Base-by-base conservation (phyloP, 1,140 invertebrate species). In the Drosophila ironensis region DNA sequence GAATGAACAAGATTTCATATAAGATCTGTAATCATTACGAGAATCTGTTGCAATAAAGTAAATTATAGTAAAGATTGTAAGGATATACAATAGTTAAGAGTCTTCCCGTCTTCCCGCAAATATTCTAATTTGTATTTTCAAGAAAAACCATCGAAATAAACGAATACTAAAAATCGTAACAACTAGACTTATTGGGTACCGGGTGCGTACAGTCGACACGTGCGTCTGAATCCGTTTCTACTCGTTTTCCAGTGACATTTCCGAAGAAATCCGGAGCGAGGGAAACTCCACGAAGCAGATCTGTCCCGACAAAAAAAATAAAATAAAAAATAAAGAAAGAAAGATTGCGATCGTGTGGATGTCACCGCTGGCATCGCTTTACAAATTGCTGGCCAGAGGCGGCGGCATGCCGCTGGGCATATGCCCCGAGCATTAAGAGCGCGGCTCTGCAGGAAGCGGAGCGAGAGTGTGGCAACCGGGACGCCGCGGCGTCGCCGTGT, bases 401-500 rank as follows among this genome's bases (percentile, higher is more conserved):
- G 30, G 25, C 11, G 37, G 61, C 75, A 78, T 78, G 75, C 57
- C 75, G 27, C 42, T 64, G 57, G 28, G 37, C 38, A 33, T n/a
- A n/a, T 40, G 45, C 47, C 54, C 14, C 8, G 17, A 53, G 75
- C 57, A 78, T 78, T 78, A 78, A 63, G 35, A 37, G 30, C n/a
- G 24, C 20, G 33, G 35, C 20, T 45, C 17, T 27, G 44, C 47
- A 56, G 57, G 59, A 61, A 61, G 57, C 47, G 7, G 1, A 25
- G 16, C n/a, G n/a, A 42, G 35, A n/a, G 17, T 25, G 41, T 33
- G 12, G 35, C 12, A 37, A 47, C 19, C 30, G 30, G 40, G 74
- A 68, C 68, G 74, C 68, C 74, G 74, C 68, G 74, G 74, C 74
- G 74, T 63, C 72, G 38, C 47, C n/a, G 60, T 33, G 50, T 72